These are phyloP conservation scores for Artibeus lituratus DNA, from an alignment of 2,797 vertebrate species.

Conservation along the genomic window DNA sequence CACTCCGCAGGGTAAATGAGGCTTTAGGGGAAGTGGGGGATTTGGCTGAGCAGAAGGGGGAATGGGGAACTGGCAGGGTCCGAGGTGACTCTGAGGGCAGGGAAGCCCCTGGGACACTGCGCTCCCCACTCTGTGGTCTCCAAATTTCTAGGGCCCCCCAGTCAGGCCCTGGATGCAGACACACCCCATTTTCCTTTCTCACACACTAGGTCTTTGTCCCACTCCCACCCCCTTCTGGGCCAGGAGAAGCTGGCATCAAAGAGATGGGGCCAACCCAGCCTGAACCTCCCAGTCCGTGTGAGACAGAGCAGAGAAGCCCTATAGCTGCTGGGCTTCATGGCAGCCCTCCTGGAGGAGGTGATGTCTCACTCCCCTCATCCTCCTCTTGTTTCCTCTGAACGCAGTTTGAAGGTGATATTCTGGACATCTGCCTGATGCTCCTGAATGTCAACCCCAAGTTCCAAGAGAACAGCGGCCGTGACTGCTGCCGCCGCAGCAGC, in stretches of 20 bases:
- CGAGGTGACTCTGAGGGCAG: not conserved
- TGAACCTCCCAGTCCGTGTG: too few species aligned
- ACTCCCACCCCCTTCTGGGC: not conserved
- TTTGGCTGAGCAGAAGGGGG: not conserved
- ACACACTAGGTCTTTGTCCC: not conserved
- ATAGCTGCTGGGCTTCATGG: not conserved
- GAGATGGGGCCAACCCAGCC: not conserved
- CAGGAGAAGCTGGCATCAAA: not conserved
- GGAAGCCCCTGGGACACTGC: not conserved
- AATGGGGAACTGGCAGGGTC: not conserved
- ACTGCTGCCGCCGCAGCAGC: slow-evolving; percentile 90
- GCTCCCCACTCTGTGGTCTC: not conserved
- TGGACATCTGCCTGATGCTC: slow-evolving; percentile 89
- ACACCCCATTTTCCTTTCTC: not conserved
- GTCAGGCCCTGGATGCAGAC: not conserved
- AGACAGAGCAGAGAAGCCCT: not conserved
- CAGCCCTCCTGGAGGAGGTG: slow-evolving; percentile 17
- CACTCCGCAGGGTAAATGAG: not conserved
- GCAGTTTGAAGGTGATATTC: slow-evolving; percentile 92
- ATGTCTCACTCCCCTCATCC: not conserved
- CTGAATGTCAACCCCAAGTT: slow-evolving; percentile 93
- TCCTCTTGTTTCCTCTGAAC: not conserved
- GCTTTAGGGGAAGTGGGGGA: not conserved
- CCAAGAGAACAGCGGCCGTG: slow-evolving; percentile 84
- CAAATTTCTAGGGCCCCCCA: not conserved